A percentile compares a stretch with the other conserved stretches of the same genome.
phyloP scores from a whole-genome alignment of 2,113 vertebrate genomes.

The Electrona antarctica region DNA sequence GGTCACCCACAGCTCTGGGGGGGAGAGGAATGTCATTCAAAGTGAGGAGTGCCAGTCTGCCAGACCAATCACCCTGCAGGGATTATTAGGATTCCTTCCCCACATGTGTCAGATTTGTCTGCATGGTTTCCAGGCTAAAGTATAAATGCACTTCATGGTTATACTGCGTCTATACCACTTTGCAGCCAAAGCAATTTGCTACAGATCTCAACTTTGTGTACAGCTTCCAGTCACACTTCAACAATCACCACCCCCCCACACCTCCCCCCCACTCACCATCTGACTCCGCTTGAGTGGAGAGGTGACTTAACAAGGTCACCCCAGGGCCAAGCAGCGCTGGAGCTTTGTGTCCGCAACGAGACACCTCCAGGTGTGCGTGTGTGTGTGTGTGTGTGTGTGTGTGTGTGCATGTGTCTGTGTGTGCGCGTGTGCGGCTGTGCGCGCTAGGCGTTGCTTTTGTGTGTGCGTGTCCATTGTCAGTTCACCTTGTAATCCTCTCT shows the following conservation, averaged over 20 bases:
- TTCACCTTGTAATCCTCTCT: conserved; percentile 50
- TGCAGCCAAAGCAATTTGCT: not conserved
- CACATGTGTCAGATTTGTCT: too few species aligned
- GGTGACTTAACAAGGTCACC: conserved; percentile 47
- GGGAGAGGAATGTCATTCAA: too few species aligned
- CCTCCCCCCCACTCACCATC: conserved; percentile 15
- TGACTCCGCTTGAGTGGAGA: conserved; percentile 12
- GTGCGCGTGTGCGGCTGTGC: conserved; percentile 13
- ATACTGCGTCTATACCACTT: not conserved
- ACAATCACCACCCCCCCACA: not conserved
- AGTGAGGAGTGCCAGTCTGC: too few species aligned
- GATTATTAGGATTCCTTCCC: too few species aligned
- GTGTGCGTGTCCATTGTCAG: conserved; percentile 33
- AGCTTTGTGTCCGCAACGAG: conserved; percentile 50
- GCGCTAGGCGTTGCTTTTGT: conserved; percentile 13
- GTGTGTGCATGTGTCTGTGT: conserved; percentile 2
- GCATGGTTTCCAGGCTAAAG: not conserved
- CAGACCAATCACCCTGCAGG: too few species aligned
- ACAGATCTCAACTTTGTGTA: not conserved
- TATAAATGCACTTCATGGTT: not conserved
- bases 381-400: conserved; percentile 10
- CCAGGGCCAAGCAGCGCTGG: conserved; percentile 4
- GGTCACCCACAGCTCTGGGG: too few species aligned
- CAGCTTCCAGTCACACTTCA: conserved; percentile 4
- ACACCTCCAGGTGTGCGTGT: conserved; percentile 30